Evolutionary conservation across 1,140 invertebrate species (phyloP), one percentile per base, ranked within the genome.

Genomic region (Drosophila lini): DNA sequence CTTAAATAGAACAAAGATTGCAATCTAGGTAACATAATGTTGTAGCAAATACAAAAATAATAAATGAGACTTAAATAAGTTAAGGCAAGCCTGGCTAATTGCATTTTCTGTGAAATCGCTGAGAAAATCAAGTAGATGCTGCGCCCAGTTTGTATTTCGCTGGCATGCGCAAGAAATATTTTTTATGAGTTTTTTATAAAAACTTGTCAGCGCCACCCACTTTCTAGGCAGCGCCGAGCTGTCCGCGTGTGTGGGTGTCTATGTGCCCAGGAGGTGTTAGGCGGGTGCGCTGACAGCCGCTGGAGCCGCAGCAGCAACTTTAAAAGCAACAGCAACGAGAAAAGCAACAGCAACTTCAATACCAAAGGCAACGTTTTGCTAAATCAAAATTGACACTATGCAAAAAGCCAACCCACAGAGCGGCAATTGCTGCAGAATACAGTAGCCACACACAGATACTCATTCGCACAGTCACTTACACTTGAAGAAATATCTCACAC

Each of bases 311-410:
- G 16, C 38, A 34, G 41, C 61, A 41, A 53, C 61, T 5, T 13
- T 62, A 50, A 28, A n/a, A 31, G 41, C 62, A 56, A 36, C 41
- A 48, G 7, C 13, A 67, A 40, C n/a, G 3, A 47, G 47, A 62
- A 38, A 32, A 34, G 41, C 53, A 57, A n/a, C n/a, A 28, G 59
- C 28, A 32, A 19, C 48, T 38, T 50, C 77, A 60, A 40, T 68
- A 59, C 45, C 76, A 75, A 64, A 53, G 57, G 58, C 81, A 84
- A 61, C 67, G 75, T 83, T 83, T 83, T 84, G 81, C 81, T 83
- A 84, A 83, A 83, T 83, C 81, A 84, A 84, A 84, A 88, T 86
- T 86, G 83, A 86, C 82, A 86, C 79, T 82, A 86, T 86, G 82
- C 83, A 86, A 86, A 85, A 86, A 82, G 79, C 62, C 75, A 86